Conservation (phyloP, 2,113 vertebrate genomes). For the Gila orcuttii region DNA sequence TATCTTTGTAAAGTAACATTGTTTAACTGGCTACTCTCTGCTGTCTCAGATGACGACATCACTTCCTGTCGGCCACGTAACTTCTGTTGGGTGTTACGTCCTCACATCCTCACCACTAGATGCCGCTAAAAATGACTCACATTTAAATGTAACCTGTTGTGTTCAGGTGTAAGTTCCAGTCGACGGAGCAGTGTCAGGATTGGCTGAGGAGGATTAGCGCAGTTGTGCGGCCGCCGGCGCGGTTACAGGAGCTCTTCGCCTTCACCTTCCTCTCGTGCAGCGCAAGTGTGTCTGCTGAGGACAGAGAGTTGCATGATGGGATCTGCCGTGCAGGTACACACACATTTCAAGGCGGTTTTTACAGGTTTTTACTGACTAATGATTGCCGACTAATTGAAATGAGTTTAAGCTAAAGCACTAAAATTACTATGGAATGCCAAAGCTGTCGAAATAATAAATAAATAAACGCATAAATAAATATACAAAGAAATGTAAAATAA, state of each 20-base stretch:
- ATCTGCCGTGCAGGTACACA: conserved; percentile 88
- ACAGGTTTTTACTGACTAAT: neutral
- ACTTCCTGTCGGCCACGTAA: too few relatives aligned
- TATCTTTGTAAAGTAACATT: too few relatives aligned
- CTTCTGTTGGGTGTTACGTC: too few relatives aligned
- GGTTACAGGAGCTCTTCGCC: conserved; percentile 94
- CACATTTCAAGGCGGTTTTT: neutral
- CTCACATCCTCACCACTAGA: too few relatives aligned
- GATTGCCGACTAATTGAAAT: neutral
- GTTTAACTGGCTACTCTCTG: too few relatives aligned
- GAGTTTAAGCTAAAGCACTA: neutral
- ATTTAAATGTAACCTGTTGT: neutral
- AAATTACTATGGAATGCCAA: neutral
- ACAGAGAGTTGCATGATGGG: conserved; percentile 93
- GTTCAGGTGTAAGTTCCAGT: conserved; percentile 91
- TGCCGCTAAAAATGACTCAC: accelerated
- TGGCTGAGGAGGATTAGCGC: conserved; percentile 90
- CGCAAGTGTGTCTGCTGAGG: conserved; percentile 90
- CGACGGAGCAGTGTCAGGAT: conserved; percentile 95
- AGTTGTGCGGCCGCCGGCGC: conserved; percentile 84
- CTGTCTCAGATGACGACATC: too few relatives aligned
- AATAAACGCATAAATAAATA: neutral
- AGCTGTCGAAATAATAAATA: neutral
- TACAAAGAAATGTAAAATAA: too few relatives aligned
- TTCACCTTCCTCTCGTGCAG: conserved; percentile 97